Percentiles rank a stretch among this genome's conserved stretches.
Conservation (phyloP, 92 coral and sea anemone genomes). For the Paragorgia papillata region DNA sequence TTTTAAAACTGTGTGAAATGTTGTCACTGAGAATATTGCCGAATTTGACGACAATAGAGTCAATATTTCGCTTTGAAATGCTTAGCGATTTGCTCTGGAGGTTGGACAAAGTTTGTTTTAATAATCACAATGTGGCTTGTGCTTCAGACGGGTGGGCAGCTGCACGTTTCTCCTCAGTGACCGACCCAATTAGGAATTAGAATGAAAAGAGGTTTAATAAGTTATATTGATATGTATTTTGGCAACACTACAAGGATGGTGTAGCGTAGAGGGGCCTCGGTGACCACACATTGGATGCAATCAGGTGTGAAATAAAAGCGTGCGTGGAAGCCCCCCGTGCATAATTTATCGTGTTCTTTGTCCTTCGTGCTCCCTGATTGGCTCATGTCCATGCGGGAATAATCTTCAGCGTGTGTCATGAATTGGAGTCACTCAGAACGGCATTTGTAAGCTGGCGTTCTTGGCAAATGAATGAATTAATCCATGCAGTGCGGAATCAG, state of each 20-base stretch:
- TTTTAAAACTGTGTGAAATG: no score
- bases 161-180: neutral
- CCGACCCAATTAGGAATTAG: neutral
- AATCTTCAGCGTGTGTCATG: constrained; percentile 24
- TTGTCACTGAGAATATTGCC: no score
- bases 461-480: constrained; percentile 29
- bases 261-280: constrained; percentile 42
- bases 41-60: neutral
- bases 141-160: neutral
- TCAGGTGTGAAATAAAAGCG: constrained; percentile 29
- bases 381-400: constrained; percentile 53
- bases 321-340: constrained; percentile 42
- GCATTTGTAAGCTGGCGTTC: constrained; percentile 22
- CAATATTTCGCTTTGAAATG: neutral
- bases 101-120: neutral
- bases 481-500: constrained; percentile 5
- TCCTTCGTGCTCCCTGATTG: constrained; percentile 72
- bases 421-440: constrained; percentile 29
- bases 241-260: constrained; percentile 18
- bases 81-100: neutral
- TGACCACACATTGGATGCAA: constrained; percentile 14
- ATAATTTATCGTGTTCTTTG: constrained; percentile 82
- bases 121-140: neutral
- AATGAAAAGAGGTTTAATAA: neutral
- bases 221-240: neutral